A percentile compares a stretch with the other conserved stretches of the same genome.
These are phyloP conservation scores for Corythoichthys haematopterus DNA, from an alignment of 2,113 vertebrate species.

Conservation along the genomic window DNA sequence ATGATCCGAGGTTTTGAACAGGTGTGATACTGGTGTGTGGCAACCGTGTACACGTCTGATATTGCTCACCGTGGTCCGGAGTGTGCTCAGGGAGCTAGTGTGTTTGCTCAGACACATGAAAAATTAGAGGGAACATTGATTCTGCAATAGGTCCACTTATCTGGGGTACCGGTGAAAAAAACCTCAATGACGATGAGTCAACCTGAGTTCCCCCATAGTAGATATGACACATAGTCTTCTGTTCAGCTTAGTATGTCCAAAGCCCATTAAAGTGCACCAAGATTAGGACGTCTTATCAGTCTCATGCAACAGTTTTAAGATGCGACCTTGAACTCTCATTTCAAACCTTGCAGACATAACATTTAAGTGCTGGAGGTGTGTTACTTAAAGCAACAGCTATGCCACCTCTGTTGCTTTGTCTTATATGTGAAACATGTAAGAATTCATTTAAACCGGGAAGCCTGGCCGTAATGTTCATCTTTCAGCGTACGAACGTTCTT, in stretches of 20 bases:
- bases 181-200: constrained; percentile 4
- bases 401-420: neutral
- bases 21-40: too few species aligned
- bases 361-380: neutral
- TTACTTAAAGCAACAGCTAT: neutral
- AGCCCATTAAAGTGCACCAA: constrained; percentile 24
- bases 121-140: too few species aligned
- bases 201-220: constrained; percentile 18
- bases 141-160: too few species aligned
- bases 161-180: neutral
- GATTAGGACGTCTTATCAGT: constrained; percentile 4
- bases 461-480: neutral
- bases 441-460: too few species aligned
- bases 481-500: neutral
- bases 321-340: constrained; percentile 35
- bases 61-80: too few species aligned
- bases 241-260: constrained; percentile 8
- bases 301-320: constrained; percentile 4
- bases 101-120: too few species aligned
- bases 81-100: too few species aligned
- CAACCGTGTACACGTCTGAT: too few species aligned
- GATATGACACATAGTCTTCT: constrained; percentile 4
- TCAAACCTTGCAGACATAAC: constrained; percentile 30
- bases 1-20: too few species aligned
- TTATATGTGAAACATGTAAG: neutral